These are phyloP conservation scores for Coracias cyanogaster DNA, from an alignment of 2,797 vertebrate species.

Conservation along the genomic window DNA sequence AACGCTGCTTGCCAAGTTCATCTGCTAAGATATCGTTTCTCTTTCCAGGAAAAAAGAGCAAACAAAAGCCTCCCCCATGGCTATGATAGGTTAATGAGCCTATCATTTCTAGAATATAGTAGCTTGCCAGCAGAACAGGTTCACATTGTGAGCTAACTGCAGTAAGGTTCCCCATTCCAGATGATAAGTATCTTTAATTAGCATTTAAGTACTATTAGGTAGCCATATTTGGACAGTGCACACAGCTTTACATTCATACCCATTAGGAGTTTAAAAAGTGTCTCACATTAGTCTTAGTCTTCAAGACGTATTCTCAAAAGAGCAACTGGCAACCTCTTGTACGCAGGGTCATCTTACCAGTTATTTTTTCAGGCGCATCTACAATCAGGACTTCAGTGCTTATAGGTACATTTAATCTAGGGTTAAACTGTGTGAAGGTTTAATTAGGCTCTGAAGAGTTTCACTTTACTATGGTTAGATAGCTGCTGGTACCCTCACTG, in stretches of 20 bases:
- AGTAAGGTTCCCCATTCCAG: neutral
- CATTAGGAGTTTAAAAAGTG: neutral
- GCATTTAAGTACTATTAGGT: neutral
- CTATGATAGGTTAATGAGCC: neutral
- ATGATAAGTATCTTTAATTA: constrained; percentile 29
- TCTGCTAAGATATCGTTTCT: neutral
- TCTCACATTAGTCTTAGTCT: neutral
- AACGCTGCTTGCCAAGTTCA: neutral
- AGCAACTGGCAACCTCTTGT: neutral
- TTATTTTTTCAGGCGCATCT: neutral
- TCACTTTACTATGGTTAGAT: neutral
- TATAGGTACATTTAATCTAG: neutral
- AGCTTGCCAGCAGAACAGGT: neutral
- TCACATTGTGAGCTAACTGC: neutral
- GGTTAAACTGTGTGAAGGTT: neutral
- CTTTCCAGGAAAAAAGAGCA: neutral
- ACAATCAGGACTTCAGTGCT: neutral
- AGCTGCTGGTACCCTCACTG: neutral
- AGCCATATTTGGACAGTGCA: neutral
- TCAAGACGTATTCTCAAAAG: neutral
- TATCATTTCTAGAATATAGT: constrained; percentile 1
- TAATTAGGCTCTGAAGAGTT: neutral
- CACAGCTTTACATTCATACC: neutral
- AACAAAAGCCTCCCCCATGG: neutral
- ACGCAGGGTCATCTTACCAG: neutral